Percentiles rank a stretch among this genome's conserved stretches.
Conservation (phyloP, 2,888 invertebrate genomes). For the Zygogramma bicolorata region DNA sequence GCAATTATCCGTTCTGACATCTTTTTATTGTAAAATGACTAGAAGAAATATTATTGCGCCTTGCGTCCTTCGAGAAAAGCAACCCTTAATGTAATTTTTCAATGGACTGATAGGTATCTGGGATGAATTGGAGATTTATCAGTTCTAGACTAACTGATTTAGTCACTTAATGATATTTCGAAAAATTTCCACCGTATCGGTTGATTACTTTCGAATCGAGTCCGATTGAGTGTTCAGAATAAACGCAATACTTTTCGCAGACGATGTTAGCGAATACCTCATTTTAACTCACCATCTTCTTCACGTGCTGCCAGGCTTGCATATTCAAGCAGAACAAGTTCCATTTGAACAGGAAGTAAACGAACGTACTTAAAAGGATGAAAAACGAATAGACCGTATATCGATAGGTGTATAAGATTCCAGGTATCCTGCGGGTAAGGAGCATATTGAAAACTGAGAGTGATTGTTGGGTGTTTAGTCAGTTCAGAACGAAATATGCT, state of each 20-base stretch:
- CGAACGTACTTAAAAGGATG: constrained; percentile 61
- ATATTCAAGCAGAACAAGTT: constrained; percentile 72
- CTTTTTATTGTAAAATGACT: too few relatives aligned
- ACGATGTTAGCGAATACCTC: too few relatives aligned
- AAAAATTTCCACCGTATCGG: too few relatives aligned
- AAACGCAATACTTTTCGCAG: background rate
- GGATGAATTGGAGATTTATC: too few relatives aligned
- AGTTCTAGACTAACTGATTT: too few relatives aligned
- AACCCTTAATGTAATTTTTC: too few relatives aligned
- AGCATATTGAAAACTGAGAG: constrained; percentile 44
- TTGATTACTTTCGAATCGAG: too few relatives aligned
- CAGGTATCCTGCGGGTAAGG: constrained; percentile 56
- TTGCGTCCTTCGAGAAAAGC: too few relatives aligned
- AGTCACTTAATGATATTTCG: too few relatives aligned
- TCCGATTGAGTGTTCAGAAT: background rate
- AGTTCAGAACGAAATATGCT: background rate
- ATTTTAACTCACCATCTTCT: constrained; percentile 69
- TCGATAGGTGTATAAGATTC: constrained; percentile 59
- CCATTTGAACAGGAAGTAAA: constrained; percentile 70
- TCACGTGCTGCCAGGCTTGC: constrained; percentile 71
- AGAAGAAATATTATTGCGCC: too few relatives aligned
- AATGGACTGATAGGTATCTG: too few relatives aligned
- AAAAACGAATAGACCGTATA: constrained; percentile 61
- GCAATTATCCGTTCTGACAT: too few relatives aligned
- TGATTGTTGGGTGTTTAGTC: background rate